phyloP scores from a whole-genome alignment of 2,113 vertebrate genomes.

The Eulacestoma nigropectus region DNA sequence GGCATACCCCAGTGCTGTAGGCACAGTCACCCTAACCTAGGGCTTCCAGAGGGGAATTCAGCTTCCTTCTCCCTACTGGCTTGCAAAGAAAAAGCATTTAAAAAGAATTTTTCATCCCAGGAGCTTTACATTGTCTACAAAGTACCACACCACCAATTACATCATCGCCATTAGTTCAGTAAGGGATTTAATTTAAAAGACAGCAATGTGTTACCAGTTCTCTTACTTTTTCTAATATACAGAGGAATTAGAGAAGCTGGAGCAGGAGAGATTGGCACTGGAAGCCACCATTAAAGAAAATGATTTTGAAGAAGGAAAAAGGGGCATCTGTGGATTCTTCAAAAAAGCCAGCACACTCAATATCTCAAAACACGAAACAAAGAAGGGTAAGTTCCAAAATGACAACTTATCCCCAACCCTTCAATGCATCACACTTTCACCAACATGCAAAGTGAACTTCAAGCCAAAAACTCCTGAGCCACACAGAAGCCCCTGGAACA shows the following conservation, averaged over 20 bases:
- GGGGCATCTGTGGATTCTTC: constrained; percentile 77
- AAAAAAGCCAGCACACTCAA: constrained; percentile 77
- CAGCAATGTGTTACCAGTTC: background rate
- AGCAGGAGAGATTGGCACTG: constrained; percentile 81
- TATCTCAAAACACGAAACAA: constrained; percentile 76
- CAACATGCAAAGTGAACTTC: background rate
- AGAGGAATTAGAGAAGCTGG: constrained; percentile 87
- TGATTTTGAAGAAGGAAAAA: constrained; percentile 73
- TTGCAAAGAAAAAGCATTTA: background rate
- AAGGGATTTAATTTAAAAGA: background rate
- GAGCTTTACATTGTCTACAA: background rate
- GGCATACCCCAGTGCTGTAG: background rate
- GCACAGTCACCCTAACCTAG: background rate
- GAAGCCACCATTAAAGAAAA: constrained; percentile 81
- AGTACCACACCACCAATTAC: background rate
- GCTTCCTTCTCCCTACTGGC: background rate
- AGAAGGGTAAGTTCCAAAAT: constrained; percentile 76
- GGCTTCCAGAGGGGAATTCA: background rate
- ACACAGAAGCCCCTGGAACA: background rate
- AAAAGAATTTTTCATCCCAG: background rate
- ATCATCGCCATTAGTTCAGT: background rate
- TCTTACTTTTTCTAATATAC: constrained; percentile 5
- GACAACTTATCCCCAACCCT: background rate
- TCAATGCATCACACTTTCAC: background rate
- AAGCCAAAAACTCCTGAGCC: background rate